These are phyloP conservation scores for Ichneumoninae sp. DNA, from an alignment of 2,888 invertebrate genomes.

Conservation along the genomic window DNA sequence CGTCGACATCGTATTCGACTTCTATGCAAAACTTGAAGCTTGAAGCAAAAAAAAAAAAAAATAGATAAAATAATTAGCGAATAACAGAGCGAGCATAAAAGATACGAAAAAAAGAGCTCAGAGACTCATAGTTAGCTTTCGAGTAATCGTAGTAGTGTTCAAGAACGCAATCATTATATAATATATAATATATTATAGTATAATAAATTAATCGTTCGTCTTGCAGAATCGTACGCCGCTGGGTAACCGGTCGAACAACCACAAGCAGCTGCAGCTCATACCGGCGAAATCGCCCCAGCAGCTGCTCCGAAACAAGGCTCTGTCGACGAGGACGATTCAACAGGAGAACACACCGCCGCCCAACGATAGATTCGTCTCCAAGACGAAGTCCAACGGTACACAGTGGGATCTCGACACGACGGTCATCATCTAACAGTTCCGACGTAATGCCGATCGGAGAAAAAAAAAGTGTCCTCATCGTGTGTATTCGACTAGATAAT, in stretches of 20 bases:
- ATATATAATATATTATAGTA: not conserved
- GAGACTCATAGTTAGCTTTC: no score
- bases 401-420: conserved; percentile 80
- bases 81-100: no score
- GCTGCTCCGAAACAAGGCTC: conserved; percentile 70
- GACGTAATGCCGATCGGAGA: not conserved
- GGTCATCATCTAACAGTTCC: conserved; percentile 74
- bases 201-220: conserved; percentile 26
- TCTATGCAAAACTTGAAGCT: no score
- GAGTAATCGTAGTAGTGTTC: no score
- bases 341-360: conserved; percentile 80
- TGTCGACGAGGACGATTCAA: conserved; percentile 66
- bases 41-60: no score
- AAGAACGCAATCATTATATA: not conserved
- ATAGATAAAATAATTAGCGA: no score
- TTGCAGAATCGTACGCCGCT: conserved; percentile 79
- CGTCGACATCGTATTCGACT: no score
- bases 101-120: no score
- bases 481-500: conserved; percentile 3
- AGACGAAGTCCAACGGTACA: conserved; percentile 70
- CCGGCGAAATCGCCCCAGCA: conserved; percentile 74
- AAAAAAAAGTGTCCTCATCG: conserved; percentile 38
- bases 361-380: conserved; percentile 69
- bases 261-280: conserved; percentile 64
- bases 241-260: conserved; percentile 79